phyloP scores from a whole-genome alignment of 2,888 invertebrate species.

The Diadegma fenestrale region DNA sequence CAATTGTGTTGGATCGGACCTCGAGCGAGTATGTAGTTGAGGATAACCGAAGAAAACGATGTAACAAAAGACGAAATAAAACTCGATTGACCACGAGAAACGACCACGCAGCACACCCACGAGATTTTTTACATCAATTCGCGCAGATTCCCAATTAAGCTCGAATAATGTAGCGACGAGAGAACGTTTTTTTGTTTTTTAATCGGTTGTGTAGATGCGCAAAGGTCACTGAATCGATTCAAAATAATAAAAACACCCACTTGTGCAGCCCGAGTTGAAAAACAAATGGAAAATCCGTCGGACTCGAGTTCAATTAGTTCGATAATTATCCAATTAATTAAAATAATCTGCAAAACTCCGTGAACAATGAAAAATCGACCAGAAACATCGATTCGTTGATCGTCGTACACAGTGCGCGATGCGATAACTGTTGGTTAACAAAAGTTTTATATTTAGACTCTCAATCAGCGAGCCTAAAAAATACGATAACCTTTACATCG shows the following conservation, averaged over 20 bases:
- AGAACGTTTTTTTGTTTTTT: background rate
- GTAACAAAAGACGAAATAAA: slow-evolving; percentile 32
- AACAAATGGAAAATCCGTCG: background rate
- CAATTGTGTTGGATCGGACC: slow-evolving; percentile 40
- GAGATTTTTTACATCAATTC: slow-evolving; percentile 19
- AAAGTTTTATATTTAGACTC: slow-evolving; percentile 45
- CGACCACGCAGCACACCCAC: slow-evolving; percentile 68
- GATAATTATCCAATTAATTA: background rate
- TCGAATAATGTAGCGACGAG: background rate
- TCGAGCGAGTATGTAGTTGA: slow-evolving; percentile 17
- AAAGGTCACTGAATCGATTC: slow-evolving; percentile 5
- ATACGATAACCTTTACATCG: slow-evolving; percentile 36
- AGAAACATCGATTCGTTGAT: background rate
- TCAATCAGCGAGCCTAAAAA: background rate
- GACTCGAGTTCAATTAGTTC: background rate
- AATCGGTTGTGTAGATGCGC: background rate
- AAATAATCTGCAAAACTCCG: background rate
- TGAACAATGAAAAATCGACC: background rate
- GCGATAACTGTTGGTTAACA: slow-evolving; percentile 2
- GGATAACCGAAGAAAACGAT: slow-evolving; percentile 29
- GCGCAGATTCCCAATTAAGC: slow-evolving; percentile 38
- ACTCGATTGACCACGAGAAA: slow-evolving; percentile 50
- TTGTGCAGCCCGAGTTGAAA: background rate
- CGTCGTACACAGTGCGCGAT: background rate
- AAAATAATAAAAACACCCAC: background rate